These are phyloP conservation scores for Brachionichthys hirsutus DNA, from an alignment of 2,113 vertebrate species.

Conservation along the genomic window DNA sequence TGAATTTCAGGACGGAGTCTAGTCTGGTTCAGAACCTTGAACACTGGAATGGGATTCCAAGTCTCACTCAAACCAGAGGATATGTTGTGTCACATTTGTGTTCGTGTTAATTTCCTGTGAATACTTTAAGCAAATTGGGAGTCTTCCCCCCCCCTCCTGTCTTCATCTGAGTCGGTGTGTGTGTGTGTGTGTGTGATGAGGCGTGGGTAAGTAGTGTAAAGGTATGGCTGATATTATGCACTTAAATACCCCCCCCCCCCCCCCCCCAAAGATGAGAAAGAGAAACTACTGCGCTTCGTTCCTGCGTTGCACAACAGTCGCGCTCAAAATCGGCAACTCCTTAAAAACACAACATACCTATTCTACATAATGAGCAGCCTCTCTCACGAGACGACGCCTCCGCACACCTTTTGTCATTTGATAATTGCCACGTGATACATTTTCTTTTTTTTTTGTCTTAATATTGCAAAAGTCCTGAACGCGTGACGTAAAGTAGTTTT, in stretches of 20 bases:
- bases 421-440: background rate
- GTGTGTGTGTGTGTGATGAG: constrained; percentile 40
- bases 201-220: constrained; percentile 36
- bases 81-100: constrained; percentile 6
- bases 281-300: background rate
- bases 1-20: too few relatives aligned
- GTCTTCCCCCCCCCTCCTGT: constrained; percentile 6
- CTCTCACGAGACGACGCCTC: background rate
- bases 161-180: constrained; percentile 14
- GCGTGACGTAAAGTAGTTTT: background rate
- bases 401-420: background rate
- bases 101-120: constrained; percentile 9
- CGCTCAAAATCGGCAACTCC: background rate
- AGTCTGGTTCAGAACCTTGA: too few relatives aligned
- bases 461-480: too few relatives aligned
- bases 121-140: background rate
- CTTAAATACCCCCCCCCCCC: background rate
- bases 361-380: too few relatives aligned
- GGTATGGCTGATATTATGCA: constrained; percentile 47
- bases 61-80: too few relatives aligned
- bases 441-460: background rate
- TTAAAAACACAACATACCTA: too few relatives aligned
- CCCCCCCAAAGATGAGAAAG: background rate
- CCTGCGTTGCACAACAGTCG: background rate
- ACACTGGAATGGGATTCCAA: too few relatives aligned